Evolutionary conservation across 2,797 vertebrate genomes (phyloP), one percentile per base, ranked within the genome.

Genomic region (Phalloptychus januarius): DNA sequence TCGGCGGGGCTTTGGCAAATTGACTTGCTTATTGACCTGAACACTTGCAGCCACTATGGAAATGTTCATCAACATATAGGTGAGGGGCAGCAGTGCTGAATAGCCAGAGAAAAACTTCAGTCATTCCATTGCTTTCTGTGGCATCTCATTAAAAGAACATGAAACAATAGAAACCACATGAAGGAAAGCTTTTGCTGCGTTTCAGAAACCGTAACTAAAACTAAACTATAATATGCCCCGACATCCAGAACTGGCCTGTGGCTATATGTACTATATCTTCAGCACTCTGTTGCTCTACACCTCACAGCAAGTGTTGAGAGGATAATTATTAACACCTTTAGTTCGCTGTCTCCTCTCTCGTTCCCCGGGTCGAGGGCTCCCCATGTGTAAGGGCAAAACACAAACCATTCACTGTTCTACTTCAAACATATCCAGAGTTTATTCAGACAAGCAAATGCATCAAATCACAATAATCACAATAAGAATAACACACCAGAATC

Each of bases 221-320:
- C 58, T 18, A 40, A 38, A 31, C 36, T 38, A 10, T 65, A 20
- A 40, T 40, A 40, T 40, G 63, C 36, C 20, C 8, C 2, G 38
- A 13, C 38, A 69, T 69, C 38, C 10, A 25, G 23, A 69, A 69
- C 38, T 6, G 61, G 20, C 74, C 56, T 72, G 42, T 65, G 52
- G 70, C 81, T 70, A 54, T 54, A 61, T 2, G 79, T 71, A 48
- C 75, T 77, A 83, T 31, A 33, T n/a, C n/a, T n/a, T n/a, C 61
- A 18, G 48, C 72, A 45, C 67, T 25, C 76, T 75, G 52, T 52
- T 73, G 70, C 52, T 36, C 71, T 23, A 67, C n/a, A 70, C 74
- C 74, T 87, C 84, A 79, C 83, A 83, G 78, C 90, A 83, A 87
- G n/a, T n/a, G n/a, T n/a, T n/a, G n/a, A n/a, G n/a, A n/a, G n/a